These are phyloP conservation scores for Polydesmus complanatus DNA, from an alignment of 2,888 invertebrate species.

Conservation along the genomic window DNA sequence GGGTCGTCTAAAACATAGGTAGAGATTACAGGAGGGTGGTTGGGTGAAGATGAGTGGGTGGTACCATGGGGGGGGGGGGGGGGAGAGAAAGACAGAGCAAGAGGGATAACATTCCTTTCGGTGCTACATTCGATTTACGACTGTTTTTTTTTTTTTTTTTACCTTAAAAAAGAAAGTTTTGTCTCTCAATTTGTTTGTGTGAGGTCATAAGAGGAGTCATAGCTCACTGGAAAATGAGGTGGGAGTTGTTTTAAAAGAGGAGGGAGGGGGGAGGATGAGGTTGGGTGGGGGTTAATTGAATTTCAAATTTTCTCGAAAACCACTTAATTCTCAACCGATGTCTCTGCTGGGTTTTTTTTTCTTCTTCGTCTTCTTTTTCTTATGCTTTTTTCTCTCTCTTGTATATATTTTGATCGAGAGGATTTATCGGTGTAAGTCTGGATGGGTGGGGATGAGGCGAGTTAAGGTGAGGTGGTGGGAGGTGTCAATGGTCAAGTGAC, in stretches of 20 bases:
- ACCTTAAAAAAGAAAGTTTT: not conserved
- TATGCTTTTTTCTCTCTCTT: not conserved
- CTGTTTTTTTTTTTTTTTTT: not conserved
- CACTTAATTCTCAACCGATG: not conserved
- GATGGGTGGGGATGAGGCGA: not conserved
- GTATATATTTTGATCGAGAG: not conserved
- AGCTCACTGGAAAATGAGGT: not conserved
- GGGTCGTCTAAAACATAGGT: not conserved
- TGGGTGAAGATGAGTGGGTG: too few relatives aligned
- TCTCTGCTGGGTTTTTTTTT: not conserved
- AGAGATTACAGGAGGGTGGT: not conserved
- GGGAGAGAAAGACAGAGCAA: too few relatives aligned
- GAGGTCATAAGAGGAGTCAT: not conserved
- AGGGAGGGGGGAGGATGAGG: too few relatives aligned
- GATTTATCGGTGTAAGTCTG: not conserved
- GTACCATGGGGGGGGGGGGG: not conserved
- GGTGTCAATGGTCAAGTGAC: not conserved
- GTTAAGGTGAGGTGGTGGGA: not conserved
- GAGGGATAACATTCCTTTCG: too few relatives aligned
- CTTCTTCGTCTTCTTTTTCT: not conserved
- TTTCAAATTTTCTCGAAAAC: not conserved
- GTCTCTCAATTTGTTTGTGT: not conserved
- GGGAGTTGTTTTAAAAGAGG: too few relatives aligned
- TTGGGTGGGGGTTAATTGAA: too few relatives aligned
- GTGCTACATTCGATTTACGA: too few relatives aligned